A percentile compares a stretch with the other conserved stretches of the same genome.
Evolutionary conservation across 2,888 invertebrate species (phyloP).

Genomic region (Lathronympha strigana): DNA sequence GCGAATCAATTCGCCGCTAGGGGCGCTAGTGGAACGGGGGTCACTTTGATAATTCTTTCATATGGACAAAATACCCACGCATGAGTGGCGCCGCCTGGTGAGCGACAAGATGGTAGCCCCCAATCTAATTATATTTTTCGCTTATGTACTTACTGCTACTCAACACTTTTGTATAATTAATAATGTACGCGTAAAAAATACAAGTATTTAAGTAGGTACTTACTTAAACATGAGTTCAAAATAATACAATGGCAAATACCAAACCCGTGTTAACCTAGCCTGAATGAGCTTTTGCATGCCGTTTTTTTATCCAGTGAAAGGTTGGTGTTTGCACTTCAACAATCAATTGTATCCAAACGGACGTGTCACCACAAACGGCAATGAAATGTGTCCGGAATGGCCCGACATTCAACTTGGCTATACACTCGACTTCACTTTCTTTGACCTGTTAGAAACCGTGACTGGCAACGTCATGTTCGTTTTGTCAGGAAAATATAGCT

Average conservation of each 20-base stretch:
- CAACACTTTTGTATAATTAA: too few relatives aligned
- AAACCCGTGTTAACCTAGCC: neutral
- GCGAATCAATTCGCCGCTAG: too few relatives aligned
- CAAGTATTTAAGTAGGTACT: neutral
- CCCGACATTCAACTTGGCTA: slow-evolving; percentile 56
- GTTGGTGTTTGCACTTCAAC: slow-evolving; percentile 50
- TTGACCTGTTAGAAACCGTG: slow-evolving; percentile 71
- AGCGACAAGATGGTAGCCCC: too few relatives aligned
- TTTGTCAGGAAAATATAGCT: slow-evolving; percentile 51
- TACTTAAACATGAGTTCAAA: neutral
- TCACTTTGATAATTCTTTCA: too few relatives aligned
- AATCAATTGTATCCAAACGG: slow-evolving; percentile 50
- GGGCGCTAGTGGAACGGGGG: too few relatives aligned
- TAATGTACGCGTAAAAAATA: too few relatives aligned
- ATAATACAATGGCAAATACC: neutral
- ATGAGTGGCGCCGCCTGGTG: too few relatives aligned
- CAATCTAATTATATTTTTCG: too few relatives aligned
- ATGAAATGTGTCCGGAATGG: slow-evolving; percentile 52
- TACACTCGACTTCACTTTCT: slow-evolving; percentile 66
- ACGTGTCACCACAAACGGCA: slow-evolving; percentile 48
- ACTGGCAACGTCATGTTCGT: slow-evolving; percentile 54
- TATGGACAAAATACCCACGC: too few relatives aligned
- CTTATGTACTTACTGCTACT: too few relatives aligned
- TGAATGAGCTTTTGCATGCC: slow-evolving; percentile 61
- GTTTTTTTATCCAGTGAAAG: slow-evolving; percentile 61